These are phyloP conservation scores for Acanthosoma haemorrhoidale DNA, from an alignment of 2,888 invertebrate genomes.

Conservation along the genomic window DNA sequence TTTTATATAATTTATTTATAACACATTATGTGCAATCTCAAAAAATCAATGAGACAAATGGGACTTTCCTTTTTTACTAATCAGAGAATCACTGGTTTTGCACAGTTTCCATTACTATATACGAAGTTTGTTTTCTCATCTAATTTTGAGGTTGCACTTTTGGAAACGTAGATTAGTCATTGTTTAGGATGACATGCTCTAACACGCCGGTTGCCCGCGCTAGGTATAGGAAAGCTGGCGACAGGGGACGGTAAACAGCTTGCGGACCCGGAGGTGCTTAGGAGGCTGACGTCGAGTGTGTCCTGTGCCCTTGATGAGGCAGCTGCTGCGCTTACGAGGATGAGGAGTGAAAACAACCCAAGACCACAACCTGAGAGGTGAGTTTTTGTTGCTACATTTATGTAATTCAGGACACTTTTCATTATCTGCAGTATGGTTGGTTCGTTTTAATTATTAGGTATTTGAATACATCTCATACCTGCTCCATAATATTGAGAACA, in stretches of 20 bases:
- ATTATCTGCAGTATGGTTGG: too few relatives aligned
- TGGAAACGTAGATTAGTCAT: neutral
- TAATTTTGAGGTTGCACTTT: conserved; percentile 10
- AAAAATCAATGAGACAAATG: neutral
- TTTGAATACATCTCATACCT: too few relatives aligned
- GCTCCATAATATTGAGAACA: too few relatives aligned
- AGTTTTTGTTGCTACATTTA: conserved; percentile 18
- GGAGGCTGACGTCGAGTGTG: conserved; percentile 79
- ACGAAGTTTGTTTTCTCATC: neutral
- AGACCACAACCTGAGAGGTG: conserved; percentile 54
- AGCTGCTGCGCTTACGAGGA: conserved; percentile 90
- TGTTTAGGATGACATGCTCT: conserved; percentile 12
- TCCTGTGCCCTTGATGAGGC: conserved; percentile 95
- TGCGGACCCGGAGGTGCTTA: conserved; percentile 81
- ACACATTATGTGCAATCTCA: conserved; percentile 5
- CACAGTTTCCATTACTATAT: neutral
- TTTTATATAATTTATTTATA: too few relatives aligned
- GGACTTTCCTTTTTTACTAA: neutral
- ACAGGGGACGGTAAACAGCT: conserved; percentile 75
- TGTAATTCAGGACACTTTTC: neutral
- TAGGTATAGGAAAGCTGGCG: conserved; percentile 76
- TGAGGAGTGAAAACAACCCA: conserved; percentile 87
- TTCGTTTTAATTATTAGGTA: too few relatives aligned
- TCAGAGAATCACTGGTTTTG: neutral
- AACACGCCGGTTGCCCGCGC: conserved; percentile 12